These are phyloP conservation scores for Eurytoma adleriae DNA, from an alignment of 2,888 invertebrate species.

Conservation along the genomic window DNA sequence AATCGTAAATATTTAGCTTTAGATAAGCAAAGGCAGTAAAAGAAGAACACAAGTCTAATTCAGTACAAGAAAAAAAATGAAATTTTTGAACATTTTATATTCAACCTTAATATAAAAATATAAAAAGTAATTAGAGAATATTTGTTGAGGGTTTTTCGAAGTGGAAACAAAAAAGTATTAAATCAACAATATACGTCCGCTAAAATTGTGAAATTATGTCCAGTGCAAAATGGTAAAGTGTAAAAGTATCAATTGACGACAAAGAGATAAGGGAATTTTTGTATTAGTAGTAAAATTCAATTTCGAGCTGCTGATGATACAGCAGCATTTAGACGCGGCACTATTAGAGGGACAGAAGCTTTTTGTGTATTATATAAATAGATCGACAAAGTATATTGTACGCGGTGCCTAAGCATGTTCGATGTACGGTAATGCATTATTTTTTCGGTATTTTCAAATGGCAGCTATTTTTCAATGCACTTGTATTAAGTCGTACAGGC, in stretches of 20 bases:
- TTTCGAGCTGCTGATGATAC: slow-evolving; percentile 34
- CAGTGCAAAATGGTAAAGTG: slow-evolving; percentile 36
- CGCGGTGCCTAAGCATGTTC: slow-evolving; percentile 45
- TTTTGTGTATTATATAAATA: slow-evolving; percentile 43
- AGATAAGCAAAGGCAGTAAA: slow-evolving; percentile 24
- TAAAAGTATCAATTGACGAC: slow-evolving; percentile 47
- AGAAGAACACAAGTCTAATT: slow-evolving; percentile 45
- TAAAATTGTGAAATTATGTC: slow-evolving; percentile 50
- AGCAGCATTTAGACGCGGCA: slow-evolving; percentile 34
- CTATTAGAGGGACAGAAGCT: slow-evolving; percentile 33
- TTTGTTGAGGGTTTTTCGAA: slow-evolving; percentile 44
- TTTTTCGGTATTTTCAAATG: slow-evolving; percentile 50
- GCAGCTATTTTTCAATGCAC: slow-evolving; percentile 55
- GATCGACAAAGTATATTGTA: slow-evolving; percentile 34
- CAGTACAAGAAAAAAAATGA: slow-evolving; percentile 47
- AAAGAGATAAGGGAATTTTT: slow-evolving; percentile 44
- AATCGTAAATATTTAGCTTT: slow-evolving; percentile 49
- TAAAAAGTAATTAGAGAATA: slow-evolving; percentile 27
- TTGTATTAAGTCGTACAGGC: slow-evolving; percentile 53
- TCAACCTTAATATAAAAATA: slow-evolving; percentile 37
- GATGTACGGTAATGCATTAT: slow-evolving; percentile 51
- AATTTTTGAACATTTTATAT: slow-evolving; percentile 50
- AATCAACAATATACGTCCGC: slow-evolving; percentile 47
- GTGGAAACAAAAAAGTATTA: slow-evolving; percentile 53
- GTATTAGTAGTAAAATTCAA: slow-evolving; percentile 51